phyloP scores from a whole-genome alignment of 2,113 vertebrate genomes.

The Talpa occidentalis region DNA sequence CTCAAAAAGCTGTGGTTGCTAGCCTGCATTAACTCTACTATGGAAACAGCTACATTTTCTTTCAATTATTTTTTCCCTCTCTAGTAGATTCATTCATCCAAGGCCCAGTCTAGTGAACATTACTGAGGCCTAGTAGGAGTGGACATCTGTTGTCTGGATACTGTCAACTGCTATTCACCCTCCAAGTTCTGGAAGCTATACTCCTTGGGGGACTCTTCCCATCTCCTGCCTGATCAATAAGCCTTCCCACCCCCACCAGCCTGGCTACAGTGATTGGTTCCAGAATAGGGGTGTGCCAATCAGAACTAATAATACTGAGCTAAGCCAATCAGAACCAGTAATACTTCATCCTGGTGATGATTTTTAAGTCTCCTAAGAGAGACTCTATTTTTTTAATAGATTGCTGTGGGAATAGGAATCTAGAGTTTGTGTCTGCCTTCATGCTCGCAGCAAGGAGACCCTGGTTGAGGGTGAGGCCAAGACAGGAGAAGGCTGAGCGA shows the following conservation, averaged over 20 bases:
- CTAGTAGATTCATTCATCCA: background rate
- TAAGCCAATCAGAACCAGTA: background rate
- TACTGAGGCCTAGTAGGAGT: fast-evolving
- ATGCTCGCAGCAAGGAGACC: background rate
- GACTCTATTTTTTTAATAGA: background rate
- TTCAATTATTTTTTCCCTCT: background rate
- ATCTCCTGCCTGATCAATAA: background rate
- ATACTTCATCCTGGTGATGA: too few species aligned
- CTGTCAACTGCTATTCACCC: fast-evolving
- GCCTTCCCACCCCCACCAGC: background rate
- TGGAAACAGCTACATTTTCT: background rate
- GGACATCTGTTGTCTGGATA: fast-evolving
- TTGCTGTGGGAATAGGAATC: background rate
- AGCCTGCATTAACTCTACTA: background rate
- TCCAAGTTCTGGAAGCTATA: fast-evolving
- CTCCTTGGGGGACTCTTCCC: background rate
- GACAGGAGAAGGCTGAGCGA: too few species aligned
- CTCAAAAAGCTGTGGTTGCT: background rate
- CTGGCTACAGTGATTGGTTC: background rate
- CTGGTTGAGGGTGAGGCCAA: background rate
- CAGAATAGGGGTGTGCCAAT: background rate
- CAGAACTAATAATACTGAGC: background rate
- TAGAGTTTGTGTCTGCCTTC: background rate
- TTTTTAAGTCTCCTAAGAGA: background rate
- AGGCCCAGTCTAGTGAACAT: background rate